phyloP scores from a whole-genome alignment of 1,140 invertebrate species.

The Protaetia brevitarsis region DNA sequence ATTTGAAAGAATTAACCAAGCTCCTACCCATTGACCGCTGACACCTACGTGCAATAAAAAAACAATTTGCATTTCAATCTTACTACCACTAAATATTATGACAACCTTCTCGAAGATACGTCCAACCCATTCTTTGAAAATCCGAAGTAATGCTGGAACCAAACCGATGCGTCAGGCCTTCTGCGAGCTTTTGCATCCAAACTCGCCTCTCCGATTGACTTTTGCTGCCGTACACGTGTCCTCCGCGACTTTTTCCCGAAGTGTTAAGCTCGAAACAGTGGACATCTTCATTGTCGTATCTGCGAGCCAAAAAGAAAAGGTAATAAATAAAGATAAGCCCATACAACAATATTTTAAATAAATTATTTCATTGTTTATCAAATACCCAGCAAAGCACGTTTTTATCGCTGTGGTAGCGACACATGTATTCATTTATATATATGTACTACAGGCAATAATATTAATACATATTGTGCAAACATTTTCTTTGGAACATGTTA shows the following conservation, averaged over 20 bases:
- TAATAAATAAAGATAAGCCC: too few relatives aligned
- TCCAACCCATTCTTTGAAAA: slow-evolving; percentile 63
- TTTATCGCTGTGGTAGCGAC: too few relatives aligned
- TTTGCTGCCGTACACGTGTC: slow-evolving; percentile 56
- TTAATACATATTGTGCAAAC: too few relatives aligned
- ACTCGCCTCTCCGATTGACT: slow-evolving; percentile 56
- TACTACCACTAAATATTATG: too few relatives aligned
- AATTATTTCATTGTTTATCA: too few relatives aligned
- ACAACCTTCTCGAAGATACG: slow-evolving; percentile 61
- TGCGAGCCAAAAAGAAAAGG: slow-evolving; percentile 35
- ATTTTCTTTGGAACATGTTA: too few relatives aligned
- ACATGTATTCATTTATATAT: too few relatives aligned
- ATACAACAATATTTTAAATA: too few relatives aligned
- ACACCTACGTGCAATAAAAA: slow-evolving; percentile 53
- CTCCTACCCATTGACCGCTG: slow-evolving; percentile 68
- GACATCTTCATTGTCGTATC: slow-evolving; percentile 55
- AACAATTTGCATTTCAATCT: slow-evolving; percentile 24
- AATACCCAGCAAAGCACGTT: too few relatives aligned
- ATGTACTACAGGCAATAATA: too few relatives aligned
- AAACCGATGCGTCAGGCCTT: slow-evolving; percentile 58
- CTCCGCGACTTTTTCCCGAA: slow-evolving; percentile 49
- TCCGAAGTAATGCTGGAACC: slow-evolving; percentile 58
- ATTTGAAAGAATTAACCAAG: slow-evolving; percentile 73
- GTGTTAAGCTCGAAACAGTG: slow-evolving; percentile 58
- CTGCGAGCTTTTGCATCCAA: slow-evolving; percentile 68